Percentiles rank a stretch among this genome's conserved stretches.
Conservation (phyloP, 2,888 invertebrate genomes). For the Oscheius sp. region DNA sequence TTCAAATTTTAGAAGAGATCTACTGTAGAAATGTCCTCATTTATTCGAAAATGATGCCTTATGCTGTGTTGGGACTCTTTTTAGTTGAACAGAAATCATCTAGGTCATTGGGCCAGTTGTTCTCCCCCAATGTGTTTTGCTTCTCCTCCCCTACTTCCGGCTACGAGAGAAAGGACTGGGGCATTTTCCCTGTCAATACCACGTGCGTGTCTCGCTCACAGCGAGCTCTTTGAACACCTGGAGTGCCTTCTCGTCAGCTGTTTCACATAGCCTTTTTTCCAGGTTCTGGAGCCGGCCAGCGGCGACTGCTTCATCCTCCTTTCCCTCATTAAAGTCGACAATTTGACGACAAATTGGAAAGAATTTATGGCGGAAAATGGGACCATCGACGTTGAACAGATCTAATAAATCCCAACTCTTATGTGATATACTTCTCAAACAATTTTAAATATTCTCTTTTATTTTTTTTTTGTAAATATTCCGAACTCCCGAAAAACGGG, state of each 20-base stretch:
- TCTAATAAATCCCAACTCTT: background rate
- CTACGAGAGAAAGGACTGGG: no score
- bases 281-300: slow-evolving; percentile 65
- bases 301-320: slow-evolving; percentile 65
- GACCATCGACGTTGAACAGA: slow-evolving; percentile 40
- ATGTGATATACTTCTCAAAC: slow-evolving; percentile 6
- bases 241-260: background rate
- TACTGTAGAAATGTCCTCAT: no score
- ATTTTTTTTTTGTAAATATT: background rate
- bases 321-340: slow-evolving; percentile 64
- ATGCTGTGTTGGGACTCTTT: no score
- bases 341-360: slow-evolving; percentile 66
- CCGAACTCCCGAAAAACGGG: background rate
- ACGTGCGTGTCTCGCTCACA: no score
- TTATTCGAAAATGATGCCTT: no score
- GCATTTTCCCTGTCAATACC: background rate
- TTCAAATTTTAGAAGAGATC: no score
- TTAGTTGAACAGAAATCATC: no score
- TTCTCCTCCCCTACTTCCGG: no score
- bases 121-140: no score
- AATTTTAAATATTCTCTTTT: background rate
- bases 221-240: background rate
- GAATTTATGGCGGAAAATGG: slow-evolving; percentile 65
- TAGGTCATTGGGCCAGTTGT: no score
- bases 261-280: slow-evolving; percentile 27